phyloP scores from a whole-genome alignment of 1,140 invertebrate species.

The Steinernema feltiae region DNA sequence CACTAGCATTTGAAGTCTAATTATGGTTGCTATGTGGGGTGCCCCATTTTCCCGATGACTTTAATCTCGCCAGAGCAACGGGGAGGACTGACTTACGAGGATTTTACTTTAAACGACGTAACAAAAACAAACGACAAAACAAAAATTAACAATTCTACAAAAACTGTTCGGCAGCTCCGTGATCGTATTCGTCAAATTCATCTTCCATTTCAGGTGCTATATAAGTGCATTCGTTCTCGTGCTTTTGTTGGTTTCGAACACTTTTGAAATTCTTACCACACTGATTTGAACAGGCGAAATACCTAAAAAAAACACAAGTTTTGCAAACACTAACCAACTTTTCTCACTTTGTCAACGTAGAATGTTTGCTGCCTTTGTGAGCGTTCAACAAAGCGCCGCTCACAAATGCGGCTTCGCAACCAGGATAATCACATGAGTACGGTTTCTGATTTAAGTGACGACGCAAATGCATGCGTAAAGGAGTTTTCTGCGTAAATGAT shows the following conservation, averaged over 20 bases:
- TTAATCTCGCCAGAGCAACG: no score
- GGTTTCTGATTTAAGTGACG: slow-evolving; percentile 80
- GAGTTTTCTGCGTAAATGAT: slow-evolving; percentile 73
- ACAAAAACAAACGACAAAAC: neutral
- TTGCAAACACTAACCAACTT: neutral
- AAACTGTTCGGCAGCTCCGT: neutral
- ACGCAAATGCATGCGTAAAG: slow-evolving; percentile 67
- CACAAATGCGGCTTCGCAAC: slow-evolving; percentile 24
- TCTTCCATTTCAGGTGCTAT: neutral
- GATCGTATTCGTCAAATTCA: slow-evolving; percentile 7
- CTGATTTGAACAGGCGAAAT: slow-evolving; percentile 24
- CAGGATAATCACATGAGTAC: slow-evolving; percentile 19
- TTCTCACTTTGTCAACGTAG: slow-evolving; percentile 23
- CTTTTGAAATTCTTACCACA: slow-evolving; percentile 29
- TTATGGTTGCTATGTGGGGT: no score
- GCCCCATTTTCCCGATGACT: no score
- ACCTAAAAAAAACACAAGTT: neutral
- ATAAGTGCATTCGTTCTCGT: slow-evolving; percentile 28
- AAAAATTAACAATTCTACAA: neutral
- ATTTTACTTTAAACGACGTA: neutral
- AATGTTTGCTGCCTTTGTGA: slow-evolving; percentile 25
- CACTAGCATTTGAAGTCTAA: no score
- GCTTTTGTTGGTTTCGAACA: slow-evolving; percentile 21
- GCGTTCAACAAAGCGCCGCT: slow-evolving; percentile 21
- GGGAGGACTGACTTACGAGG: neutral